Percentiles rank a stretch among this genome's conserved stretches.
Evolutionary conservation across 2,113 vertebrate genomes (phyloP).

Genomic region (Plotosus lineatus): DNA sequence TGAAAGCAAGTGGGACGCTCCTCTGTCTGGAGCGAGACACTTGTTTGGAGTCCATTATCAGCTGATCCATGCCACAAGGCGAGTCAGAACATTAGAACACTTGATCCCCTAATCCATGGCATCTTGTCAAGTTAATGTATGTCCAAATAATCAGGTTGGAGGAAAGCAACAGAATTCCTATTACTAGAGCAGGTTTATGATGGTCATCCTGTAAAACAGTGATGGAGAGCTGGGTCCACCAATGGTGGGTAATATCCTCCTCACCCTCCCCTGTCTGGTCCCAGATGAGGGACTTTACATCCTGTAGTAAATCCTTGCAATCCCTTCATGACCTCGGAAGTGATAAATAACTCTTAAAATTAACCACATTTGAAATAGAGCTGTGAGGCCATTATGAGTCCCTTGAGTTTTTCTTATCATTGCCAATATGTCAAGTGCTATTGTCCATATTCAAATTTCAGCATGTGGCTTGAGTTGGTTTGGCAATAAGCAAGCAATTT

Average conservation of each 20-base stretch:
- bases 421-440: slow-evolving; percentile 70
- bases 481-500: not conserved
- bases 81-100: slow-evolving; percentile 24
- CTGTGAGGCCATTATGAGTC: slow-evolving; percentile 68
- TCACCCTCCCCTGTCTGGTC: slow-evolving; percentile 40
- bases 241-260: slow-evolving; percentile 45
- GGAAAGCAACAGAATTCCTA: not conserved
- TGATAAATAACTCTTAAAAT: slow-evolving; percentile 75
- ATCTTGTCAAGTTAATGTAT: slow-evolving; percentile 14
- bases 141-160: not conserved
- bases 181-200: not conserved
- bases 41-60: slow-evolving; percentile 63
- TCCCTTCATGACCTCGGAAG: slow-evolving; percentile 65
- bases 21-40: slow-evolving; percentile 46
- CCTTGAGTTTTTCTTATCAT: slow-evolving; percentile 71
- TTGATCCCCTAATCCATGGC: slow-evolving; percentile 18
- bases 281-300: slow-evolving; percentile 58
- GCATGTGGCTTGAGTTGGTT: slow-evolving; percentile 36
- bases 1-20: slow-evolving; percentile 44
- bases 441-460: slow-evolving; percentile 49
- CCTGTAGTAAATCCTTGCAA: slow-evolving; percentile 72
- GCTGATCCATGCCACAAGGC: slow-evolving; percentile 53
- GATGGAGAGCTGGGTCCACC: not conserved
- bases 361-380: slow-evolving; percentile 76
- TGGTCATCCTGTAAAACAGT: not conserved